Percentiles rank a stretch among this genome's conserved stretches.
These are phyloP conservation scores for Sthenelais limicola DNA, from an alignment of 2,888 invertebrate genomes.

Conservation along the genomic window DNA sequence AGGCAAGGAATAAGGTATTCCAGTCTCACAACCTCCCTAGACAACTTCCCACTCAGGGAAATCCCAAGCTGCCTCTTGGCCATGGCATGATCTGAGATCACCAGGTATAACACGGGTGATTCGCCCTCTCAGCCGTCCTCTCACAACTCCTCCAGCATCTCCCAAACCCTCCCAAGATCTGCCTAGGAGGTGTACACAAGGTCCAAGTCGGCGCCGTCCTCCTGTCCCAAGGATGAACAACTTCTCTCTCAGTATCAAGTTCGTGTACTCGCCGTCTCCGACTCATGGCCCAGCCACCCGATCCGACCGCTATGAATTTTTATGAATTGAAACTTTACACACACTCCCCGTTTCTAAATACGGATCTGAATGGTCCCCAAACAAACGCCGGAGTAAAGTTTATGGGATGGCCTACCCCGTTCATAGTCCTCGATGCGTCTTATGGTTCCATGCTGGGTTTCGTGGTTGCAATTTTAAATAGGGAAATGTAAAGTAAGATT, in stretches of 20 bases:
- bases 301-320: slow-evolving; percentile 25
- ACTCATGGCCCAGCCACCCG: not conserved
- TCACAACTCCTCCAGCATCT: slow-evolving; percentile 3
- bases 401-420: too few species aligned
- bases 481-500: too few species aligned
- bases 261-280: slow-evolving; percentile 33
- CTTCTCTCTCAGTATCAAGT: slow-evolving; percentile 4
- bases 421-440: too few species aligned
- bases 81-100: too few species aligned
- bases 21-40: too few species aligned
- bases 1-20: too few species aligned
- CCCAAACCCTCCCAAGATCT: not conserved
- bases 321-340: slow-evolving; percentile 23
- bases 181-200: not conserved
- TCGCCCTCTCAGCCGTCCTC: not conserved
- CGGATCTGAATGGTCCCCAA: slow-evolving; percentile 1
- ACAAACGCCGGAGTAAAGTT: slow-evolving; percentile 22
- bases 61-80: too few species aligned
- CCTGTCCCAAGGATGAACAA: not conserved
- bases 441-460: too few species aligned
- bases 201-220: not conserved
- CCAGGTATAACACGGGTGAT: too few species aligned
- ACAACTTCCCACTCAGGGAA: too few species aligned
- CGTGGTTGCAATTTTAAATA: too few species aligned
- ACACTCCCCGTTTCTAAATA: slow-evolving; percentile 3